Conservation (phyloP, 2,113 vertebrate species). For the Carettochelys insculpta region DNA sequence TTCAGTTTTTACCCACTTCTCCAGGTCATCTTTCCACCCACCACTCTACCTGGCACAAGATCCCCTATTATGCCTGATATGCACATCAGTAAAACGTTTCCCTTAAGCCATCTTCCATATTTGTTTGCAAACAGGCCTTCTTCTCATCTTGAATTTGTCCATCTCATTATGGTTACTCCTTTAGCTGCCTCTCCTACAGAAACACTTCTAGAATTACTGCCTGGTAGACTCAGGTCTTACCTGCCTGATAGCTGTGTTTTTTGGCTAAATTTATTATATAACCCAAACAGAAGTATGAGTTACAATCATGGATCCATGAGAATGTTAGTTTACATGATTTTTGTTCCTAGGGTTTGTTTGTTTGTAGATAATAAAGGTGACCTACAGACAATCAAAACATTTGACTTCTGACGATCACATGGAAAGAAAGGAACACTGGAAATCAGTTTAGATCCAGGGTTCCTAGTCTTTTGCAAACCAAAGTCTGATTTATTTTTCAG, state of each 20-base stretch:
- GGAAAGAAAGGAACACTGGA: neutral
- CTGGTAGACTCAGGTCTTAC: neutral
- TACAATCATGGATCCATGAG: neutral
- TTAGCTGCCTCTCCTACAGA: neutral
- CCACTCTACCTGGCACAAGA: neutral
- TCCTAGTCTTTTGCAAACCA: neutral
- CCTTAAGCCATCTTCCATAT: neutral
- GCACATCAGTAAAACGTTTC: neutral
- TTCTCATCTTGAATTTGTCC: neutral
- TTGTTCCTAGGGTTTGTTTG: neutral
- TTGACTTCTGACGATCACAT: neutral
- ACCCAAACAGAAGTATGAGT: neutral
- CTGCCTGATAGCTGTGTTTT: neutral
- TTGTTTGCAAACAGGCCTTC: neutral
- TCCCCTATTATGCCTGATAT: neutral
- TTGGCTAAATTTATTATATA: neutral
- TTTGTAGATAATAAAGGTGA: neutral
- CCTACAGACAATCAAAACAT: neutral
- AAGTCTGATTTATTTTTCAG: neutral
- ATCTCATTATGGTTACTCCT: neutral
- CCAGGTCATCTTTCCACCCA: neutral
- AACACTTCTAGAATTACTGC: neutral
- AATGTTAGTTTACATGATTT: neutral
- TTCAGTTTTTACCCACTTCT: neutral
- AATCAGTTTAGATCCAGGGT: conserved; percentile 20